These are phyloP conservation scores for Stegodyphus dumicola DNA, from an alignment of 1,140 invertebrate genomes.

Conservation along the genomic window DNA sequence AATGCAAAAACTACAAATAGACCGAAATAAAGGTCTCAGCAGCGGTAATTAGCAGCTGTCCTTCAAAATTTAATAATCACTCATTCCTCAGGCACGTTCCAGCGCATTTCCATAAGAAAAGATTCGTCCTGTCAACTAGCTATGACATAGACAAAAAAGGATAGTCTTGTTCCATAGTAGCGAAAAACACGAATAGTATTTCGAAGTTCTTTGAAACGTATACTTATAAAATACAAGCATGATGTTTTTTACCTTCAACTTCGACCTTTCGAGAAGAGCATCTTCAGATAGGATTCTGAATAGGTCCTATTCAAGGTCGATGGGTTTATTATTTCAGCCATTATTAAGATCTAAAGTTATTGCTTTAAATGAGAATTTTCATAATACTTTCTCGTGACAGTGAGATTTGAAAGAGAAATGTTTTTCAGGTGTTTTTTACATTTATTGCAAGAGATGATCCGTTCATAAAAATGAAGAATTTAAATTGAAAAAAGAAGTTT, in stretches of 20 bases:
- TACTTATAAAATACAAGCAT: conserved; percentile 41
- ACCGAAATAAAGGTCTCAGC: too few species aligned
- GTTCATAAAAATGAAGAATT: too few species aligned
- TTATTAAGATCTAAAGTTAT: conserved; percentile 28
- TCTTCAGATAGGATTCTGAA: conserved; percentile 18
- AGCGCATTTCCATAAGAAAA: conserved; percentile 50
- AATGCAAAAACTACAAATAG: too few species aligned
- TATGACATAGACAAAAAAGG: conserved; percentile 10
- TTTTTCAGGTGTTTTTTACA: too few species aligned
- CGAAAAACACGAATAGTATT: conserved; percentile 33
- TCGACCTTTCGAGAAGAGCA: conserved; percentile 25
- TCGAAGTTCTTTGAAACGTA: conserved; percentile 28
- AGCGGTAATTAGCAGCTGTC: conserved; percentile 28
- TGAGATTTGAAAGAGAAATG: too few species aligned
- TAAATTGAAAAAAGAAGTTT: too few species aligned
- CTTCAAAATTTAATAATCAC: conserved; percentile 45
- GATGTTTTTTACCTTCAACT: conserved; percentile 58
- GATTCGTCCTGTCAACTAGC: conserved; percentile 30
- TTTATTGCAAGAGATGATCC: too few species aligned
- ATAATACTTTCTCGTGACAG: too few species aligned
- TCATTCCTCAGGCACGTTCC: conserved; percentile 25
- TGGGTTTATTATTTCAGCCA: conserved; percentile 42
- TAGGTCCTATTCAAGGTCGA: conserved; percentile 25
- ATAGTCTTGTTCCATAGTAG: conserved; percentile 1
- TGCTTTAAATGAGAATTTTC: too few species aligned